Evolutionary conservation across 2,888 invertebrate genomes (phyloP), one percentile per base, ranked within the genome.

Genomic region (Phragmatobia fuliginosa): DNA sequence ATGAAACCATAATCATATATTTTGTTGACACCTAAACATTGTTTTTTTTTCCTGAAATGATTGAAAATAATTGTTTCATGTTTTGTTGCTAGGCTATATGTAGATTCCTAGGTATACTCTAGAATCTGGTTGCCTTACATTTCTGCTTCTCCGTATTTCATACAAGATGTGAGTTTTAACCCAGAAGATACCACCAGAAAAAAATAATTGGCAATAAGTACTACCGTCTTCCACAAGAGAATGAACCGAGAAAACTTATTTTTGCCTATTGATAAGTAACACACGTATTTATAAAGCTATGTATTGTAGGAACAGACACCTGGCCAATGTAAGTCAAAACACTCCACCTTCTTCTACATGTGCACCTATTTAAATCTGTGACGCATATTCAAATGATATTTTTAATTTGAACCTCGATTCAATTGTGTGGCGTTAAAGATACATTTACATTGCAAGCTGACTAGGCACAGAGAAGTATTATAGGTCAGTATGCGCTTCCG

Each of bases 401-500:
- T 33, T 67, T 71, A 72, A 74, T 75, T 62, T 59, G 66, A 75
- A 78, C 67, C 68, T 80, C 72, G 60, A 74, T 76, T 74, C 49
- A 73, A 62, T 71, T 71, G 72, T 73, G 36, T 56, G 62, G 70
- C 72, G 67, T 72, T 75, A 77, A 71, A 70, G 62, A 71, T 71
- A 73, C 72, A 83, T 85, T 86, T 85, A 82, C 82, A 85, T 82
- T 80, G 80, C 79, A 80, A 78, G 81, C 77, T 76, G 76, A 80
- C 78, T 76, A 74, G 80, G 75, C 74, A 78, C 71, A 78, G 76
- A 76, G 63, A 75, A 83, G 82, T 79, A 78, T 85, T 88, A 88
- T 90, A 87, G 91, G 91, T 91, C 90, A 92, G 85, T 86, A 79
- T 81, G 85, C 81, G 84, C 86, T 93, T 93, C 93, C 93, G 91